phyloP scores from a whole-genome alignment of 2,797 vertebrate species.

The Apogon talboti region DNA sequence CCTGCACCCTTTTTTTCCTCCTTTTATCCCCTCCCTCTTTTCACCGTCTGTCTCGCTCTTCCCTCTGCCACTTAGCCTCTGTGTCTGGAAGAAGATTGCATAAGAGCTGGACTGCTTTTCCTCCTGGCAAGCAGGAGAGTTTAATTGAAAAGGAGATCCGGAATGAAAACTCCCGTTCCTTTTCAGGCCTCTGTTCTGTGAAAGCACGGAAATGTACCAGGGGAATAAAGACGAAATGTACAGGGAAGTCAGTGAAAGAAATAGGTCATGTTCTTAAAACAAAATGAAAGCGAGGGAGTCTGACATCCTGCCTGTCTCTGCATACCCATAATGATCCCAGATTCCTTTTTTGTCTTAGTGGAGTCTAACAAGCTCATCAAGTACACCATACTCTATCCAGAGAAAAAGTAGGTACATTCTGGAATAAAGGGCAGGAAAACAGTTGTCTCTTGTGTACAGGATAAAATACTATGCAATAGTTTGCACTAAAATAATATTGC shows the following conservation, averaged over 20 bases:
- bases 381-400: slow-evolving; percentile 25
- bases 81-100: slow-evolving; percentile 71
- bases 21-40: slow-evolving; percentile 39
- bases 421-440: slow-evolving; percentile 48
- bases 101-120: slow-evolving; percentile 70
- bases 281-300: slow-evolving; percentile 56
- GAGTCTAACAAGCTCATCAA: slow-evolving; percentile 42
- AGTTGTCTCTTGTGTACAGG: slow-evolving; percentile 37
- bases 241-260: slow-evolving; percentile 71
- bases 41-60: slow-evolving; percentile 31
- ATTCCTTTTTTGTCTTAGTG: slow-evolving; percentile 20
- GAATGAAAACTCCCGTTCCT: slow-evolving; percentile 77
- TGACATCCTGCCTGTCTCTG: slow-evolving; percentile 63
- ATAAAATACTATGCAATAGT: too few species aligned
- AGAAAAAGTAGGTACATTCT: slow-evolving; percentile 19
- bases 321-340: slow-evolving; percentile 53
- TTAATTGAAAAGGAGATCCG: slow-evolving; percentile 83
- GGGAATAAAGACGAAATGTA: slow-evolving; percentile 67
- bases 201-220: slow-evolving; percentile 69
- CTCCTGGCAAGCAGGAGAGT: slow-evolving; percentile 67
- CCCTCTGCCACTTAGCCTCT: slow-evolving; percentile 61
- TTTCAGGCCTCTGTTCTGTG: slow-evolving; percentile 74
- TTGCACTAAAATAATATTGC: slow-evolving; percentile 51
- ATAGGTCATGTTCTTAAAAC: slow-evolving; percentile 79
- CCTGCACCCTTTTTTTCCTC: slow-evolving; percentile 39